Conservation (phyloP, 35 echinoderm and acorn worm genomes). For the Apostichopus californicus region DNA sequence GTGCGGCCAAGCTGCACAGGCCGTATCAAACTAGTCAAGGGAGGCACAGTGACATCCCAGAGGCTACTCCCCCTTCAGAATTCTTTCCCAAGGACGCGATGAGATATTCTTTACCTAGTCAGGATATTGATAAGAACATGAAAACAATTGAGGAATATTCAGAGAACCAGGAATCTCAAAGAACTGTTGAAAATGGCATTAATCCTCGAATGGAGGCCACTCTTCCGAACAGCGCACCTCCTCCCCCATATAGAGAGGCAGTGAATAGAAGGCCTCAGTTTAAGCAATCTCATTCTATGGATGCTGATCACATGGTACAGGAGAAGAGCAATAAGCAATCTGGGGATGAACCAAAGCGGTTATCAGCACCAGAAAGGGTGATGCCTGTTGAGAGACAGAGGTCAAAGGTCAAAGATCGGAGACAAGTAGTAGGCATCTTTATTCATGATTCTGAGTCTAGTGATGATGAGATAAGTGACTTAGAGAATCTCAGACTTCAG, state of each 20-base stretch:
- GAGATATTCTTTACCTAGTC: conserved; percentile 31
- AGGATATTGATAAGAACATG: conserved; percentile 28
- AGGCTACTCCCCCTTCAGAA: conserved; percentile 67
- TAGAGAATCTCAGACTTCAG: conserved; percentile 58
- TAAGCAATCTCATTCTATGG: conserved; percentile 54
- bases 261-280: conserved; percentile 69
- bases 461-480: conserved; percentile 65
- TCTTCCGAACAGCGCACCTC: conserved; percentile 9
- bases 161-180: conserved; percentile 7
- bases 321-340: not conserved
- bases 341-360: conserved; percentile 29
- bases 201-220: conserved; percentile 43
- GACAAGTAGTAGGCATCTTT: conserved; percentile 64
- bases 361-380: not conserved
- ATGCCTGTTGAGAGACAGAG: conserved; percentile 16
- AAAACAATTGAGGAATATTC: conserved; percentile 51
- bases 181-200: conserved; percentile 7
- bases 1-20: not conserved
- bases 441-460: conserved; percentile 73
- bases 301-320: conserved; percentile 25
- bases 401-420: conserved; percentile 44
- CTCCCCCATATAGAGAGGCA: conserved; percentile 81
- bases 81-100: conserved; percentile 84
- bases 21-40: conserved; percentile 9
- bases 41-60: not conserved